Evolutionary conservation across 2,888 invertebrate genomes (phyloP), one percentile per base, ranked within the genome.

Genomic region (Caenorhabditis panamensis): DNA sequence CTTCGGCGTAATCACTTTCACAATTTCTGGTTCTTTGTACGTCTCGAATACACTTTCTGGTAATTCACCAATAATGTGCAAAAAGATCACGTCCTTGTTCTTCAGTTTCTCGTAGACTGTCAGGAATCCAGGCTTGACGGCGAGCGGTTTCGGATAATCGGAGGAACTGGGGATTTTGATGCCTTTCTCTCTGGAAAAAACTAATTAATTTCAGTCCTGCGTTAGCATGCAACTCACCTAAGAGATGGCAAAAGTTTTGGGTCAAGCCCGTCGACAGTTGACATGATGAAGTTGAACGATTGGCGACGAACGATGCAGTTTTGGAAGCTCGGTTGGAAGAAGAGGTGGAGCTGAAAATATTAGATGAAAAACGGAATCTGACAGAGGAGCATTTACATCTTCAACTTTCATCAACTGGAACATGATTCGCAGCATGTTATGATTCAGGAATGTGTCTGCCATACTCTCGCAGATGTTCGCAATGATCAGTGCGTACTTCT

Each of bases 351-450:
- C 49, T 28, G 31, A 31, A 63, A 49, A n/a, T n/a, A n/a, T n/a
- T n/a, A n/a, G 41, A 41, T 13, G 13, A 41, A 11, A 13, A 41
- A 13, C 4, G 9, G 58, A n/a, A 37, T 18, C n/a, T 58, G 22
- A n/a, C n/a, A n/a, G n/a, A n/a, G n/a, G n/a, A n/a, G n/a, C n/a
- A 68, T 63, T 68, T 28, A 59, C 72, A 58, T 73, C 66, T 11
- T 64, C 28, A 22, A 28, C 3, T 1, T n/a, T 18, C 2, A 58
- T 53, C 4, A 51, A 56, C 8, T 56, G 56, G 24, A 79, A 47
- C 22, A 79, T 11, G 2, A 37, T 44, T 1, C 67, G 24, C 0
- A 68, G 37, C 66, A 79, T 72, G 49, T 79, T 72, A 20, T 63
- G 72, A 22, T 66, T 72, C 4, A 79, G 41, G 28, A 79, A 79